Evolutionary conservation across 1,140 invertebrate species (phyloP), one percentile per base, ranked within the genome.

Genomic region (Calephelis nemesis): DNA sequence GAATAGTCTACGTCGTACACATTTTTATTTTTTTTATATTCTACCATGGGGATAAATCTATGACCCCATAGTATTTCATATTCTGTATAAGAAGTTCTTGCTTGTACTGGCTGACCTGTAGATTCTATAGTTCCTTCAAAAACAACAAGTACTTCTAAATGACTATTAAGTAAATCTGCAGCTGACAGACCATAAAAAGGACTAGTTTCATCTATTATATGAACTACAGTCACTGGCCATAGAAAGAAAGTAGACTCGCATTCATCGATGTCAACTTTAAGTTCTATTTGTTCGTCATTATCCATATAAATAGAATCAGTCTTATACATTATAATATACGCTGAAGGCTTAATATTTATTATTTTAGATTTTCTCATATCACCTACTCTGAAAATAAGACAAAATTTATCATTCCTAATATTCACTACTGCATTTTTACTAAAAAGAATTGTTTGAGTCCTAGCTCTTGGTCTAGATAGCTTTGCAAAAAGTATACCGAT

Each of bases 291-390:
- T 77, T 96, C 96, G n/a, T 66, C 69, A 68, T 78, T 72, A 47
- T 79, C 77, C 4, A 97, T 81, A 10, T 93, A 77, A 80, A 97
- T 95, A 9, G 95, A 94, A 82, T 97, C 96, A 67, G 94, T 93
- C 0, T 97, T 97, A 5, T 95, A 94, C 67, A 94, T 94, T 48
- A 96, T 93, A 47, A 95, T 93, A 62, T 98, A 97, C 45, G 98
- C 91, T 78, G 97, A 95, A 0, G 97, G 96, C 52, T 96, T 87
- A 1, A 98, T 95, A 69, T 95, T 95, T 13, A 98, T 96, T 70
- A 99, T 97, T 88, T 98, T 97, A 8, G 97, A 98, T 83, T 97
- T 98, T 60, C 98, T 92, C 95, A 99, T 98, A 87, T 99, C 98
- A 4, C 98, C 98, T 0, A 99, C 97, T 39, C 98, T 92, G 81